phyloP scores from a whole-genome alignment of 1,140 invertebrate genomes.

The Alviniconcha marisindica region DNA sequence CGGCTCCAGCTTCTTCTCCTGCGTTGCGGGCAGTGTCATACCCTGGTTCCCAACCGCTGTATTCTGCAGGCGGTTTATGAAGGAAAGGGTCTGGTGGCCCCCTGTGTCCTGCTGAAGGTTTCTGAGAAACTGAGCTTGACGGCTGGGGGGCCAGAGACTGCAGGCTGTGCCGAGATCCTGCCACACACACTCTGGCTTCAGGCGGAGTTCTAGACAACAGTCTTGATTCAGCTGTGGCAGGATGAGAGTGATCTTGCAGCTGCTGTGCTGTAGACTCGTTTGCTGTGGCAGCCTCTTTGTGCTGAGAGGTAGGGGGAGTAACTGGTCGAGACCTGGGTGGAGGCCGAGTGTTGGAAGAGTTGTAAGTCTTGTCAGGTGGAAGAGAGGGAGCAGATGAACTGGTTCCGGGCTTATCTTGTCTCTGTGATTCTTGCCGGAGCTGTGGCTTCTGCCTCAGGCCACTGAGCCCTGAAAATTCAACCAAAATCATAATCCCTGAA shows the following conservation, averaged over 20 bases:
- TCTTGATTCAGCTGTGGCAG: background rate
- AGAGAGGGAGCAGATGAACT: background rate
- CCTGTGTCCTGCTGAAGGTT: too few relatives aligned
- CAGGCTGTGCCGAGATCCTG: background rate
- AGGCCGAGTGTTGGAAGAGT: background rate
- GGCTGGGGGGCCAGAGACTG: background rate
- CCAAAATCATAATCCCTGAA: too few relatives aligned
- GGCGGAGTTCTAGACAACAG: background rate
- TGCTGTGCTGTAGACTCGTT: background rate
- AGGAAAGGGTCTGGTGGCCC: too few relatives aligned
- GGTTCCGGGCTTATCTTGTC: background rate
- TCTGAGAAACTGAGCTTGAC: too few relatives aligned
- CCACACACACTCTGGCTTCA: background rate
- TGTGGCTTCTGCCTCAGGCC: conserved; percentile 11
- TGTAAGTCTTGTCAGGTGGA: background rate
- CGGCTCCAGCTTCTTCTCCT: too few relatives aligned
- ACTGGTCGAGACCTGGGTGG: background rate
- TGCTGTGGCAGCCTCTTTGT: background rate
- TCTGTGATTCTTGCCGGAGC: background rate
- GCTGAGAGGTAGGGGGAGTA: background rate
- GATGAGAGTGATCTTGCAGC: background rate
- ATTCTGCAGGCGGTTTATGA: background rate
- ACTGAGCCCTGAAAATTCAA: conserved; percentile 21
- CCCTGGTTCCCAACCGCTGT: too few relatives aligned
- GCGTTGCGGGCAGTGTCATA: too few relatives aligned